Conservation (phyloP, 1,140 invertebrate genomes). For the Chymomyza costata region DNA sequence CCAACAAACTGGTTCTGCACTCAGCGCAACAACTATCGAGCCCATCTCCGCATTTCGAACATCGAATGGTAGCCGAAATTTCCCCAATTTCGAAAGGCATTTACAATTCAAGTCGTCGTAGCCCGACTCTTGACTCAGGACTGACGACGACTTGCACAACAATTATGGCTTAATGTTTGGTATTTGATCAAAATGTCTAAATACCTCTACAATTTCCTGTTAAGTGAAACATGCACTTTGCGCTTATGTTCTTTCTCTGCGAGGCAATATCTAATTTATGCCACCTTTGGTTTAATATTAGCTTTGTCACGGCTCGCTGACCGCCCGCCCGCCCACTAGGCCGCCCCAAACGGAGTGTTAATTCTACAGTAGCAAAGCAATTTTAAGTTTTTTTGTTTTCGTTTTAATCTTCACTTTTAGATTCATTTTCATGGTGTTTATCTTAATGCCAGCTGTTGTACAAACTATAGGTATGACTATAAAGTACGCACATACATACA, state of each 20-base stretch:
- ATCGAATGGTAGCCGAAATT: slow-evolving; percentile 15
- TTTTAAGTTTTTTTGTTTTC: slow-evolving; percentile 32
- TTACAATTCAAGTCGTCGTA: slow-evolving; percentile 43
- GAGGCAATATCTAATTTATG: slow-evolving; percentile 62
- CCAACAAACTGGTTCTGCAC: slow-evolving; percentile 52
- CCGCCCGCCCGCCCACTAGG: background rate
- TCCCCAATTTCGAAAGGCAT: slow-evolving; percentile 65
- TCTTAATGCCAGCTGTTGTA: no score
- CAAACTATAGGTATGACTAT: no score
- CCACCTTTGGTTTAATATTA: slow-evolving; percentile 68
- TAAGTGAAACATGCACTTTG: slow-evolving; percentile 57
- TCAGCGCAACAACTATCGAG: background rate
- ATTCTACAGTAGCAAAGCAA: slow-evolving; percentile 37
- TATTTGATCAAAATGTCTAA: slow-evolving; percentile 23
- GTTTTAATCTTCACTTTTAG: background rate
- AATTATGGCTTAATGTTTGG: slow-evolving; percentile 44
- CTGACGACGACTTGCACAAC: slow-evolving; percentile 4
- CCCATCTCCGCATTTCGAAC: slow-evolving; percentile 36
- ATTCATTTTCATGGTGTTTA: background rate
- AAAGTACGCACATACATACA: no score
- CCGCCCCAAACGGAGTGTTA: slow-evolving; percentile 44
- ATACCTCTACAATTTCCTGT: slow-evolving; percentile 61
- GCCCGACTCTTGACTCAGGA: slow-evolving; percentile 32
- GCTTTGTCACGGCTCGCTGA: slow-evolving; percentile 62
- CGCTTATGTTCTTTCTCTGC: slow-evolving; percentile 9